Base-by-base conservation (phyloP, 1,140 invertebrate species). In the Drosophila nigromelanica region DNA sequence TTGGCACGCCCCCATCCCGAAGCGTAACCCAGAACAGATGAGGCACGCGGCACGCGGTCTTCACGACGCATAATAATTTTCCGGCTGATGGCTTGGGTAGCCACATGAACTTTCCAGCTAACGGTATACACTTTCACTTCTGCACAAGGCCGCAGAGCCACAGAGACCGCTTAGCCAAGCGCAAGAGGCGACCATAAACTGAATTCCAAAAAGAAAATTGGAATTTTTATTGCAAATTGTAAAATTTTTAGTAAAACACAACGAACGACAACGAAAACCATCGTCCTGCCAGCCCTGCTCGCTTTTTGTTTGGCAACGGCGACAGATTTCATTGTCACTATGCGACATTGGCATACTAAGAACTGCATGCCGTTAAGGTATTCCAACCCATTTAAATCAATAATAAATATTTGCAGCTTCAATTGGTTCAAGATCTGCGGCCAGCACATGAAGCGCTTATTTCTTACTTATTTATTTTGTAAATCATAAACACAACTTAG, bases 151-250 rank as follows among this genome's bases (percentile, higher is more conserved):
- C 78, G 70, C 66, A 62, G 21, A 39, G 21, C 35, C 35, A 43
- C 5, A 18, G 8, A 15, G 35, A 42, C 14, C 39, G 54, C 42
- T n/a, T 11, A 63, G 74, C 52, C 37, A 8, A 43, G 15, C 43
- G 54, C 58, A 48, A 58, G 61, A 30, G 45, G 52, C 56, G 30
- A 50, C 21, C 61, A 50, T 61, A 63, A 73, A 74, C 79, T 80
- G 80, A 89, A 89, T 89, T 89, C 83, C 83, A 73, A 89, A 87
- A 89, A 87, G 82, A 58, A 87, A 87, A 87, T 80, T 69, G 83
- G 83, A 89, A 89, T 89, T 89, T 89, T 89, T 89, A 89, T 89
- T 89, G 83, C 83, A 89, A 89, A 89, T 89, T 89, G 85, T 78
- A 80, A 89, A 89, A 83, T 89, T 89, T 78, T 83, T 83, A 80